Base-by-base conservation (phyloP, 1,140 invertebrate species). In the Drosophila persimilis region DNA sequence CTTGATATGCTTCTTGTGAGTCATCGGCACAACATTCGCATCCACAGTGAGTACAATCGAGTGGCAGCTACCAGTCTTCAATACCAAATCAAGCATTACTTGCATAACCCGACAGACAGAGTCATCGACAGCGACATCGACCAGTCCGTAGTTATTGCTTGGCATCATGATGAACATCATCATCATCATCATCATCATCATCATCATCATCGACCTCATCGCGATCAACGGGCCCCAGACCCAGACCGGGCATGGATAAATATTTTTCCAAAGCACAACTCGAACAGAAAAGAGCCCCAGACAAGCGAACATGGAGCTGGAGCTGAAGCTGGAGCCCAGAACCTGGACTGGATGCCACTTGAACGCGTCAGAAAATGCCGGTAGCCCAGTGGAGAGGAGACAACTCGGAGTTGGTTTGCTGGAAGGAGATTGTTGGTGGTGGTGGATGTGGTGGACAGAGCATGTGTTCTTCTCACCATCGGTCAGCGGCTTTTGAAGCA, bases 1-100 rank as follows among this genome's bases (percentile, higher is more conserved):
- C 15, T 57, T 44, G 46, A 52, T 31, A 24, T 20, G 52, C 22
- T 43, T 51, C 54, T 65, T 71, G 67, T 83, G 83, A 88, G 63
- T 86, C 83, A 88, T 79, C 63, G 76, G 53, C 75, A 66, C 77
- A 64, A 66, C 73, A 66, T 41, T 41, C 35, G 35, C 35, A 13
- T 39, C 35, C 13, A 39, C 35, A 13, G 35, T 44, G 66, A 54
- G 57, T 61, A n/a, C 26, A 45, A 66, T 60, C 80, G 80, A 81
- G 77, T 77, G 81, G 64, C 77, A 88, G 83, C 83, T 86, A 86
- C 83, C 83, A 88, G 83, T 86, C 71, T 86, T 86, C 83, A 78
- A 86, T 88, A 88, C 78, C 83, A 86, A 86, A 86, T 86, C 83
- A 88, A 86, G 83, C 83, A 86, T 86, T 86, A 86, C 83, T 86